phyloP scores from a whole-genome alignment of 1,140 invertebrate genomes.

The Calliphora vicina region DNA sequence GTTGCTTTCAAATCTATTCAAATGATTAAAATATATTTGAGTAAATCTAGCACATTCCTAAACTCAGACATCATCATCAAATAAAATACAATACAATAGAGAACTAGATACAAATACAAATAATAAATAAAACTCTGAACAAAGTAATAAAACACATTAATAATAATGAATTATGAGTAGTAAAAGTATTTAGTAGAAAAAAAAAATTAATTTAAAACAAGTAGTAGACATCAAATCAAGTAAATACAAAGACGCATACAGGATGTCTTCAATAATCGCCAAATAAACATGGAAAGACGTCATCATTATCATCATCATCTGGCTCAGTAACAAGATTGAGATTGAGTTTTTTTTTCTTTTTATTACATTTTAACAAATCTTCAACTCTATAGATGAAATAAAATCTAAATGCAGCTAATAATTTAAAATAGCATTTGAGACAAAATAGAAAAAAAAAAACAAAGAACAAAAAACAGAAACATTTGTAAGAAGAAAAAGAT shows the following conservation, averaged over 20 bases:
- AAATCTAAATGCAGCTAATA: conserved; percentile 9
- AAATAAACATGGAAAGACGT: conserved; percentile 30
- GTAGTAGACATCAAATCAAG: not conserved
- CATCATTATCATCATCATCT: not conserved
- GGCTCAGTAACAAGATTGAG: not conserved
- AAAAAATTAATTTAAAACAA: not conserved
- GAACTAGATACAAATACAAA: not conserved
- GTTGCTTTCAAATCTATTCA: not conserved
- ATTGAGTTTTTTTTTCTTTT: not conserved
- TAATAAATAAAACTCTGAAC: not conserved
- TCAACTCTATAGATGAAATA: not conserved
- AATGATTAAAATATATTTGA: not conserved
- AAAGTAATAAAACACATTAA: conserved; percentile 24
- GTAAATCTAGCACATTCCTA: conserved; percentile 22
- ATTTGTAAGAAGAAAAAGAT: not conserved
- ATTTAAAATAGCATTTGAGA: not conserved
- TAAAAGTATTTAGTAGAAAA: not conserved
- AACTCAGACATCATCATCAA: conserved; percentile 11
- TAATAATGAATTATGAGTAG: conserved; percentile 22
- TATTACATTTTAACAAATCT: not conserved
- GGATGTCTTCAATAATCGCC: conserved; percentile 34
- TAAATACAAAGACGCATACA: not conserved
- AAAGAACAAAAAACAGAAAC: not conserved
- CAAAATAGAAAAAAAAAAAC: not conserved
- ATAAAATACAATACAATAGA: not conserved